Conservation (phyloP, 2,888 invertebrate species). For the Brachylomia viminalis region DNA sequence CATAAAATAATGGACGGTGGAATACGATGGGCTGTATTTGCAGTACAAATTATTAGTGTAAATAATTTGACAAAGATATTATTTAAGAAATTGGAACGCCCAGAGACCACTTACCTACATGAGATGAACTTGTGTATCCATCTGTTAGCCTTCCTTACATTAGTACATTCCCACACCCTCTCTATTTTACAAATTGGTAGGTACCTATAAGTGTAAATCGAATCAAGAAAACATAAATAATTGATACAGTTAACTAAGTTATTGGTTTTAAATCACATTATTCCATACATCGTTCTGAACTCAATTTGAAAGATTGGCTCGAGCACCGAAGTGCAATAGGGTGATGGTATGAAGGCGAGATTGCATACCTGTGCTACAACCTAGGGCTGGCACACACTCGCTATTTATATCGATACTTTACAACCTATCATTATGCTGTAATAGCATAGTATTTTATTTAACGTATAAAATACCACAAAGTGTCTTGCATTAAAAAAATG, state of each 20-base stretch:
- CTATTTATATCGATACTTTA: slow-evolving; percentile 74
- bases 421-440: slow-evolving; percentile 53
- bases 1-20: not conserved
- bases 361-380: slow-evolving; percentile 83
- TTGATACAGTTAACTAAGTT: slow-evolving; percentile 64
- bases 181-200: slow-evolving; percentile 37
- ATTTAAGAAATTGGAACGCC: not conserved
- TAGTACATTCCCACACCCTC: slow-evolving; percentile 15
- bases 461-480: slow-evolving; percentile 28
- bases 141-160: not conserved
- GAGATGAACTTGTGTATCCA: not conserved
- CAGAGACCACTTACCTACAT: no score
- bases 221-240: slow-evolving; percentile 61
- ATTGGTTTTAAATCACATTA: slow-evolving; percentile 65
- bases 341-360: slow-evolving; percentile 83
- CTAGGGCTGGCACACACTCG: slow-evolving; percentile 74
- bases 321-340: slow-evolving; percentile 82
- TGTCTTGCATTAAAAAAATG: slow-evolving; percentile 22
- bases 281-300: slow-evolving; percentile 65
- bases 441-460: slow-evolving; percentile 43
- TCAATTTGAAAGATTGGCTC: slow-evolving; percentile 77
- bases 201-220: slow-evolving; percentile 51
- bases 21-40: not conserved
- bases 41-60: not conserved
- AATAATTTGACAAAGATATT: not conserved